Base-by-base conservation (phyloP, 2,113 vertebrate genomes). In the Thunnus maccoyii region DNA sequence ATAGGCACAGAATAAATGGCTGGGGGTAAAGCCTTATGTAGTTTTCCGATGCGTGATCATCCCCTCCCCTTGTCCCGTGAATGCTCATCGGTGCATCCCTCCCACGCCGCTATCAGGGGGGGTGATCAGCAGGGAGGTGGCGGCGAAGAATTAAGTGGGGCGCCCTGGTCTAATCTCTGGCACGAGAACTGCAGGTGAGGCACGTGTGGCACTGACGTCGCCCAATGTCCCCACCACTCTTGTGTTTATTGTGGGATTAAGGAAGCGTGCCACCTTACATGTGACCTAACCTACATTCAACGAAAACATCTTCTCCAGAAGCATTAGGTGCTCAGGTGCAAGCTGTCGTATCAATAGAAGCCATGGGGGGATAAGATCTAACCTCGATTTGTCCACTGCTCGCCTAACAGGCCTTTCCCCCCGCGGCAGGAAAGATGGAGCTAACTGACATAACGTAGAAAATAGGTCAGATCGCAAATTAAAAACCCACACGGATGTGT, bases 301-400 rank as follows among this genome's bases (percentile, higher is more conserved):
- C 0, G 65, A 91, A 90, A 91, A 88, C 76, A 86, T 89, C 74
- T 84, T 87, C 84, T 76, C 82, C 72, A 46, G 80, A 13, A 84
- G 91, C 82, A 91, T 93, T 90, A 91, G 71, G 66, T 88, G 90
- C 88, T 90, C 88, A 85, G 75, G 79, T 82, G 83, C 91, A 93
- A 82, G 89, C 88, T 85, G 89, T 89, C 77, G 20, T 77, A 88
- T 87, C 84, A 87, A 91, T 78, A 87, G 83, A 74, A 83, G 63
- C 30, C 58, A 46, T 6, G 4, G 0, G n/a, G 67, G 78, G 93
- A 94, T 95, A 92, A 94, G 86, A 94, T 94, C 93, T 95, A 91
- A 90, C 88, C 91, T 91, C 51, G 46, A 87, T 93, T 87, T 78
- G 64, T 83, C 72, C 84, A 18, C 61, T 32, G 58, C 55, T 44